Evolutionary conservation across 2,113 vertebrate genomes (phyloP).

Genomic region (Sinocyclocheilus anshuiensis): DNA sequence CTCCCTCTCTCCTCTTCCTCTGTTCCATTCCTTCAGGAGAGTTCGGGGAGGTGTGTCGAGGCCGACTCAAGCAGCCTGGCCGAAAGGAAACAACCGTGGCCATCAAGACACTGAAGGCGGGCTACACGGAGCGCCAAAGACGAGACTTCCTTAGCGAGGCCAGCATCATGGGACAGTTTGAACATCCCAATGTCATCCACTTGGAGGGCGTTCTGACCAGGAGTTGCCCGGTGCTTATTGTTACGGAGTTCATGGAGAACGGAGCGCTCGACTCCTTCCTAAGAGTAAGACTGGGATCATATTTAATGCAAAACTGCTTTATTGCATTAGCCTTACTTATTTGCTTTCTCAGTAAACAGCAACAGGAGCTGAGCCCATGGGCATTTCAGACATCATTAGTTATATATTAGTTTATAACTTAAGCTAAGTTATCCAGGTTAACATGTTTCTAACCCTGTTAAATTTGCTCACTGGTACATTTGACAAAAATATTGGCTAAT

Average conservation of each 20-base stretch:
- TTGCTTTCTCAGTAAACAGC: neutral
- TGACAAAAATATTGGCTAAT: neutral
- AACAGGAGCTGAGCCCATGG: neutral
- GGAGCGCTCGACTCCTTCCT: constrained; percentile 96
- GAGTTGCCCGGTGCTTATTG: constrained; percentile 96
- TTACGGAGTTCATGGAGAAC: constrained; percentile 99
- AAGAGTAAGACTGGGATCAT: constrained; percentile 79
- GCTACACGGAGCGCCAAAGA: constrained; percentile 94
- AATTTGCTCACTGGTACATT: neutral
- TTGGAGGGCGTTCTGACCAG: constrained; percentile 97
- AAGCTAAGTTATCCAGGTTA: neutral
- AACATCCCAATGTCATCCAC: constrained; percentile 98
- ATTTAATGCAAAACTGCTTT: neutral
- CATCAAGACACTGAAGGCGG: constrained; percentile 96
- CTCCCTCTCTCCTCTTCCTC: constrained; percentile 45
- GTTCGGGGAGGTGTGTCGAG: constrained; percentile 95
- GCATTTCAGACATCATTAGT: constrained; percentile 1
- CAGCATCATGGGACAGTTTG: constrained; percentile 99
- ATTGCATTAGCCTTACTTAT: neutral
- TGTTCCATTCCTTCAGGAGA: constrained; percentile 79
- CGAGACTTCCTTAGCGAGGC: constrained; percentile 95
- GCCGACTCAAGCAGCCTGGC: constrained; percentile 90
- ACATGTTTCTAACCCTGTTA: neutral
- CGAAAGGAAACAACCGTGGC: constrained; percentile 93
- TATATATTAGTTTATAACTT: no score